Evolutionary conservation across 1,140 invertebrate species (phyloP).

Genomic region (Euwallacea similis): DNA sequence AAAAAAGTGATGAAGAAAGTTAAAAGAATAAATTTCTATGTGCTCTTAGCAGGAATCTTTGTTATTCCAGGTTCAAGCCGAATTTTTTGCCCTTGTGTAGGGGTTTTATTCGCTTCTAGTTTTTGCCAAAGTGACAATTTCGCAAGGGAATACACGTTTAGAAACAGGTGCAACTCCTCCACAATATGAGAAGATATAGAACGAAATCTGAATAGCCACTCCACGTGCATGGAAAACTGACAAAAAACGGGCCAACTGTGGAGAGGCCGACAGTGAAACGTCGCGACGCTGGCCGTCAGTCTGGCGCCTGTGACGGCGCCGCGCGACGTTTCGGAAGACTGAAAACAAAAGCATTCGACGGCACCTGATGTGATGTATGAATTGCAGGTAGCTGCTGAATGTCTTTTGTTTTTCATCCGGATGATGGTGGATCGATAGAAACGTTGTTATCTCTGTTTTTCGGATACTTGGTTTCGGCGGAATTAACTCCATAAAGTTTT

Average conservation of each 20-base stretch:
- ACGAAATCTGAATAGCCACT: conserved; percentile 21
- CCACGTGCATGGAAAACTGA: conserved; percentile 21
- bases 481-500: too few relatives aligned
- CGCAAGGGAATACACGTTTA: too few relatives aligned
- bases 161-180: neutral
- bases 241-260: neutral
- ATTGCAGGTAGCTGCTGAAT: neutral
- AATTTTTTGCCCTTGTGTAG: too few relatives aligned
- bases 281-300: conserved; percentile 3
- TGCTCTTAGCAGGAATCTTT: too few relatives aligned
- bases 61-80: too few relatives aligned
- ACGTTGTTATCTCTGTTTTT: neutral
- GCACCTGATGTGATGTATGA: conserved; percentile 1
- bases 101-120: too few relatives aligned
- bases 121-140: too few relatives aligned
- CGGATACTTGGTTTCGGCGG: too few relatives aligned
- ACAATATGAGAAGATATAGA: conserved; percentile 12
- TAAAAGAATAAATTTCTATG: too few relatives aligned
- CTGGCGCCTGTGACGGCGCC: neutral
- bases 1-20: too few relatives aligned
- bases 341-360: neutral
- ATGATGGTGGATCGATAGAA: neutral
- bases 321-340: neutral
- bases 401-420: neutral
- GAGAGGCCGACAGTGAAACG: neutral